Conservation (phyloP, 23 tunicate genomes). For the Oikopleura dioica region DNA sequence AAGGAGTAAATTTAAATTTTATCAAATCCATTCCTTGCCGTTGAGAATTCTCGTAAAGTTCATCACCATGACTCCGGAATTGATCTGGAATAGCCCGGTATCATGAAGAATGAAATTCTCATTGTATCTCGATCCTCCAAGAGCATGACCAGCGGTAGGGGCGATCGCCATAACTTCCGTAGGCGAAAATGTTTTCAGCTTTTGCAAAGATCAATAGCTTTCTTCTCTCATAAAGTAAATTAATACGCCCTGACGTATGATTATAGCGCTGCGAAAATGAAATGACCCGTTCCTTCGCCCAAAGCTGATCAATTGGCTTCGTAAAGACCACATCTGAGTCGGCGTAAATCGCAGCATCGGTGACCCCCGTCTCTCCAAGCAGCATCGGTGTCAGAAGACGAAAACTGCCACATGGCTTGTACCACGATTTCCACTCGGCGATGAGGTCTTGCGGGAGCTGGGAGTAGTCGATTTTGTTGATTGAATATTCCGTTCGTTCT, state of each 20-base stretch:
- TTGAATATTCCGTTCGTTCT: constrained; percentile 20
- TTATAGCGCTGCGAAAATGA: too few relatives aligned
- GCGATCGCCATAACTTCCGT: constrained; percentile 67
- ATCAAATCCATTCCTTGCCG: too few relatives aligned
- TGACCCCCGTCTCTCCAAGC: constrained; percentile 4
- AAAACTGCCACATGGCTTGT: constrained; percentile 93
- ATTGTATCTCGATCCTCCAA: constrained; percentile 37
- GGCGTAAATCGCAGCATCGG: constrained; percentile 60
- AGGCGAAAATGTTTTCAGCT: constrained; percentile 18
- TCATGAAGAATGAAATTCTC: constrained; percentile 45
- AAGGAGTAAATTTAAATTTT: too few relatives aligned
- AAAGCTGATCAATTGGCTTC: constrained; percentile 64
- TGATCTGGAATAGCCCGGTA: constrained; percentile 61
- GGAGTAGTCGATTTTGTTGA: constrained; percentile 38
- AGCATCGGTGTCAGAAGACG: constrained; percentile 57
- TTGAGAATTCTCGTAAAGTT: constrained; percentile 53
- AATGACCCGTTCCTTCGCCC: too few relatives aligned
- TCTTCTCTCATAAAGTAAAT: too few relatives aligned
- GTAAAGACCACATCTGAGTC: constrained; percentile 76
- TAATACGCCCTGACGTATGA: too few relatives aligned
- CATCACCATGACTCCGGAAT: constrained; percentile 51
- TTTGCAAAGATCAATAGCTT: too few relatives aligned
- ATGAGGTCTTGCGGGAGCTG: constrained; percentile 24
- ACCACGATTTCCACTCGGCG: constrained; percentile 80
- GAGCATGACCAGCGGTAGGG: constrained; percentile 72